These are phyloP conservation scores for Nannoperca obscura DNA, from an alignment of 2,797 vertebrate species.

Conservation along the genomic window DNA sequence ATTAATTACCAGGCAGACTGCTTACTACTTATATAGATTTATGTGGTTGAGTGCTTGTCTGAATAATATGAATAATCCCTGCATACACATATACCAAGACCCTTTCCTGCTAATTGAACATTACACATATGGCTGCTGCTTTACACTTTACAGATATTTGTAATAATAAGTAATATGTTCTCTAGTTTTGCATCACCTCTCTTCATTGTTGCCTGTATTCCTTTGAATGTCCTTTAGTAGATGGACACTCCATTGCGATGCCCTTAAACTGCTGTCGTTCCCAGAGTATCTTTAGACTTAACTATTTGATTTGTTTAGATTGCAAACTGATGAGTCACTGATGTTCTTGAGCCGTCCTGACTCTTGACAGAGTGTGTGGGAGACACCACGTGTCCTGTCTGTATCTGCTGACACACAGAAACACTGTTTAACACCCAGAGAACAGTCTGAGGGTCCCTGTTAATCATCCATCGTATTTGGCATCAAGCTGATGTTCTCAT, in stretches of 20 bases:
- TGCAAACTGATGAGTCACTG: conserved; percentile 70
- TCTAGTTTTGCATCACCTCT: neutral
- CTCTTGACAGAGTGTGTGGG: conserved; percentile 33
- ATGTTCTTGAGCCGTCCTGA: conserved; percentile 33
- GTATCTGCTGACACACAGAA: conserved; percentile 57
- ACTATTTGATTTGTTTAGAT: conserved; percentile 41
- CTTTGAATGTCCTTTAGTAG: neutral
- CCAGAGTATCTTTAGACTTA: conserved; percentile 1
- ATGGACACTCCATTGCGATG: neutral
- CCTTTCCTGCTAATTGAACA: neutral
- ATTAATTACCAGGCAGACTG: conserved; percentile 13
- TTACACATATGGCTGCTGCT: neutral
- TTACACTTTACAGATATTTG: neutral
- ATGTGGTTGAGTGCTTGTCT: conserved; percentile 3
- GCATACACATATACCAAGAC: neutral
- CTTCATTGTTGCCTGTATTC: neutral
- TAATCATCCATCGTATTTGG: conserved; percentile 12
- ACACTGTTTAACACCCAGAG: conserved; percentile 32
- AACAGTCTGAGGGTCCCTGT: conserved; percentile 36
- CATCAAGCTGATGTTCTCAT: neutral
- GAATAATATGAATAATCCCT: neutral
- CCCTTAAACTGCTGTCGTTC: neutral
- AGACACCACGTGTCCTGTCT: conserved; percentile 32
- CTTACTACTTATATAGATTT: neutral
- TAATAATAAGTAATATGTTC: neutral